Percentiles rank a stretch among this genome's conserved stretches.
Conservation (phyloP, 2,888 invertebrate species). For the Agrypnus murinus region DNA sequence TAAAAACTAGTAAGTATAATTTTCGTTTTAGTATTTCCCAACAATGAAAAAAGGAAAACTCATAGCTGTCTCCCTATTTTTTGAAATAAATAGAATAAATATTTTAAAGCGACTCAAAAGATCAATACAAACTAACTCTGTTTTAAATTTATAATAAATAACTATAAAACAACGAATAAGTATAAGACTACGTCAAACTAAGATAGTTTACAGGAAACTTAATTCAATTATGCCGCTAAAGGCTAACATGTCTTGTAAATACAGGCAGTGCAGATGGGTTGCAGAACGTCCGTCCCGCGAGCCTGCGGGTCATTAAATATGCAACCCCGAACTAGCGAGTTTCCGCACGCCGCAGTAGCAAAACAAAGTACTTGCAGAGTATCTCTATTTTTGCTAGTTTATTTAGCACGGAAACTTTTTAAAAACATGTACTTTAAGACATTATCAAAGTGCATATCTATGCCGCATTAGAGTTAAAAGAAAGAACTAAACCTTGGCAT, state of each 20-base stretch:
- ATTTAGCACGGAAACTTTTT: constrained; percentile 63
- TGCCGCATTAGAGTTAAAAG: constrained; percentile 53
- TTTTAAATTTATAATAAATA: no score
- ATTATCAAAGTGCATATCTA: constrained; percentile 58
- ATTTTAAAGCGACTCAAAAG: no score
- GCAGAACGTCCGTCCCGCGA: constrained; percentile 31
- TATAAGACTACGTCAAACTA: no score
- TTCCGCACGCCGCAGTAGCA: constrained; percentile 42
- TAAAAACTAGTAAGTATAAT: no score
- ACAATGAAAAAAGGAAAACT: no score
- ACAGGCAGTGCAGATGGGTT: constrained; percentile 34
- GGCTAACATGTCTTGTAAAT: constrained; percentile 28
- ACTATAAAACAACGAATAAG: no score
- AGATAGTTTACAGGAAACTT: no score
- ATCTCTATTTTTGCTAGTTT: constrained; percentile 62
- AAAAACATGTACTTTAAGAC: constrained; percentile 56
- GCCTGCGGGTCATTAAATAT: constrained; percentile 46
- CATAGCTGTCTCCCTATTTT: no score
- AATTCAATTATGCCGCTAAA: no score
- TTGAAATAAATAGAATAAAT: no score
- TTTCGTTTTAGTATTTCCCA: no score
- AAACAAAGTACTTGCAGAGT: constrained; percentile 42
- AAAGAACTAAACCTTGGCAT: constrained; percentile 52
- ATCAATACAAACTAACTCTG: no score
- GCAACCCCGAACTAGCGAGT: constrained; percentile 45